Base-by-base conservation (phyloP, 2,888 invertebrate genomes). In the Petrolisthes manimaculis region DNA sequence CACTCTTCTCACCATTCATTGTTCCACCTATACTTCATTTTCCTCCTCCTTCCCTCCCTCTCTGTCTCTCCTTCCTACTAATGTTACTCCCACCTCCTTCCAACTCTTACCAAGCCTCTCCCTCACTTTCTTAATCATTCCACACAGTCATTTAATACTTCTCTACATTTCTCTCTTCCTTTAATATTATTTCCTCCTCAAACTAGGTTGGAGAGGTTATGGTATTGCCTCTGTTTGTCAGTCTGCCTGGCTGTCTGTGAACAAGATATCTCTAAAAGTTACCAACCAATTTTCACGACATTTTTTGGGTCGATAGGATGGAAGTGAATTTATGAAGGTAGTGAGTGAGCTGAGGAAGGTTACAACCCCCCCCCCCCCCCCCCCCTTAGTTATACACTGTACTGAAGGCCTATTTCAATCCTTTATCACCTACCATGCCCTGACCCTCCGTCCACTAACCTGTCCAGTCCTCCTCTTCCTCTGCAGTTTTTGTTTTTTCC, bases 31-130 rank as follows among this genome's bases (percentile, higher is more conserved):
- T 53, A 8, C 53, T 24, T 79, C 79, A 6, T n/a, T 53, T n/a
- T n/a, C 79, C n/a, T 51, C n/a, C 79, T 79, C 79, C 53, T n/a
- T n/a, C n/a, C 53, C 51, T n/a, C 54, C n/a, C 51, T 79, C 79
- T n/a, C n/a, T n/a, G 8, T 37, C 51, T 37, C 79, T 53, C 51
- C 24, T 51, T n/a, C n/a, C 53, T 51, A 8, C 51, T n/a, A 8
- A 9, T 61, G 8, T 14, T 14, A 9, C 61, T 14, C 61, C 14
- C 61, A 6, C 6, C 14, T 14, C 14, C 61, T 51, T n/a, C 79
- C 53, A 8, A 9, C 79, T 79, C 51, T n/a, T 51, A 9, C 51
- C 24, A 14, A 37, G 37, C 53, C 79, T 79, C 79, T n/a, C n/a
- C n/a, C 79, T 37, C 79, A 8, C 37, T 51, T 24, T 24, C 14